A percentile compares a stretch with the other conserved stretches of the same genome.
These are phyloP conservation scores for Paragorgia papillata DNA, from an alignment of 92 coral and sea anemone species.

Conservation along the genomic window DNA sequence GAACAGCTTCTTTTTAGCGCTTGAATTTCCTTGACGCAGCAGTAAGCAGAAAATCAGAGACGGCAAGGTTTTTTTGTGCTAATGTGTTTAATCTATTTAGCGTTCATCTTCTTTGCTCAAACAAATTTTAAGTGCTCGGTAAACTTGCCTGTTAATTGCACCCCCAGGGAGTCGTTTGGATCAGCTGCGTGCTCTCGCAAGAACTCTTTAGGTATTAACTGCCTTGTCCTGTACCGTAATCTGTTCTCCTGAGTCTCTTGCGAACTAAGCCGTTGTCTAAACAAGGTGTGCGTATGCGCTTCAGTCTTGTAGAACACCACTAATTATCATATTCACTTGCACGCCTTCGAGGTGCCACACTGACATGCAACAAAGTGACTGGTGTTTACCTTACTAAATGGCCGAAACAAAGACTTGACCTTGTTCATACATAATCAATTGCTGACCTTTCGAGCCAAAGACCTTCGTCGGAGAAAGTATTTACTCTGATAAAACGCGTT, in stretches of 20 bases:
- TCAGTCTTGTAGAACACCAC: background rate
- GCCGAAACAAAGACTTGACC: background rate
- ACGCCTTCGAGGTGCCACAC: no score
- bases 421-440: no score
- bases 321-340: background rate
- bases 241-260: background rate
- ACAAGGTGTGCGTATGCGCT: background rate
- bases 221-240: background rate
- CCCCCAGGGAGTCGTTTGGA: conserved; percentile 24
- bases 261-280: background rate
- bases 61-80: conserved; percentile 7
- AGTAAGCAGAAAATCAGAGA: conserved; percentile 23
- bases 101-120: conserved; percentile 1
- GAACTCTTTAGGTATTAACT: background rate
- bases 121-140: conserved; percentile 20
- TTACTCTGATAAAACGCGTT: no score
- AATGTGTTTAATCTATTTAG: conserved; percentile 41
- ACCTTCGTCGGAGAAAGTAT: no score
- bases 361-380: background rate
- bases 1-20: conserved; percentile 25
- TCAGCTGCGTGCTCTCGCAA: background rate
- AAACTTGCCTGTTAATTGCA: conserved; percentile 32
- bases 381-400: background rate
- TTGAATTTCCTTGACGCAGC: conserved; percentile 27
- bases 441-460: no score